Percentiles rank a stretch among this genome's conserved stretches.
Conservation (phyloP, 2,888 invertebrate genomes). For the Tetragonisca angustula region DNA sequence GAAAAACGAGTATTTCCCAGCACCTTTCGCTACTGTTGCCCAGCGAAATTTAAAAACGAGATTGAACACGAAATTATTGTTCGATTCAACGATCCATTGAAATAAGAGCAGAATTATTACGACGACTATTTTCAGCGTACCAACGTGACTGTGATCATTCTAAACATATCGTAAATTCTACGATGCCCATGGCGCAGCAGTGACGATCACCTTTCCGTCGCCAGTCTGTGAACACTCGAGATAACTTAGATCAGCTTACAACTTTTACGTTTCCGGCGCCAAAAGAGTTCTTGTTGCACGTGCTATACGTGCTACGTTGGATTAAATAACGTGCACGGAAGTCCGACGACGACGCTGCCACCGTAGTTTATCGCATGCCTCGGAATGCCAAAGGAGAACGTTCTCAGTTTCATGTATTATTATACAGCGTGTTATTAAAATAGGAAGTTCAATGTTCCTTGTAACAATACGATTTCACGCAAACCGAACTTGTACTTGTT, state of each 20-base stretch:
- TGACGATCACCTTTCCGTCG: conserved; percentile 41
- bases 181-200: conserved; percentile 9
- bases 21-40: too few species aligned
- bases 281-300: conserved; percentile 40
- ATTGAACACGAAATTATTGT: not conserved
- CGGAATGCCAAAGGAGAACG: not conserved
- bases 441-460: not conserved
- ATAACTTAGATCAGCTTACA: conserved; percentile 46
- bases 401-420: not conserved
- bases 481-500: not conserved
- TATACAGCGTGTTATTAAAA: not conserved
- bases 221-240: conserved; percentile 32
- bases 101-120: not conserved
- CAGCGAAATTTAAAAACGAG: not conserved
- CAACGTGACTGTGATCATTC: conserved; percentile 3
- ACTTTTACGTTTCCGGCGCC: conserved; percentile 55
- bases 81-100: not conserved
- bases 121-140: conserved; percentile 9
- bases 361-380: not conserved
- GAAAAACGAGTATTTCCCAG: too few species aligned
- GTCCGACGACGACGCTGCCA: not conserved
- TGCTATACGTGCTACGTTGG: conserved; percentile 1
- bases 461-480: not conserved
- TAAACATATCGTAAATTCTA: conserved; percentile 29
- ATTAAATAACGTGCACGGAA: conserved; percentile 13